Conservation (phyloP, 1,140 invertebrate species). For the Phymorhynchus buccinoides region DNA sequence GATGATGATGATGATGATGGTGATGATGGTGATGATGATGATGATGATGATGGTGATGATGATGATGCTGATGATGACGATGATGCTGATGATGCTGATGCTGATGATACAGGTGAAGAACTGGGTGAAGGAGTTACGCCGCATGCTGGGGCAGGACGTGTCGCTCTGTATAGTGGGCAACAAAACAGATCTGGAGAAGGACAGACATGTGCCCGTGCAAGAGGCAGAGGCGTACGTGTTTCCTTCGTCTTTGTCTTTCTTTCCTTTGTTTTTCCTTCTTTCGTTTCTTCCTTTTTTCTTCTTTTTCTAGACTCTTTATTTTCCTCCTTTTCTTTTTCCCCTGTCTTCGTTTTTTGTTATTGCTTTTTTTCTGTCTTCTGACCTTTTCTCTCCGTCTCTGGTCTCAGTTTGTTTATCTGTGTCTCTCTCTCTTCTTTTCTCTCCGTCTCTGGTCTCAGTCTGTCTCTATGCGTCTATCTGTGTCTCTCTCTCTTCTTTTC, state of each 20-base stretch:
- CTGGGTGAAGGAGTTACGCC: conserved; percentile 98
- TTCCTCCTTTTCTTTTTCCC: no score
- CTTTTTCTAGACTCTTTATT: neutral
- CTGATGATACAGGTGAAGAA: conserved; percentile 88
- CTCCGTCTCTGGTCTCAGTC: no score
- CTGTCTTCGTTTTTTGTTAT: neutral
- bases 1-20: no score
- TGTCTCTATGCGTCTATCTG: no score
- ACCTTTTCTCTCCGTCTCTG: no score
- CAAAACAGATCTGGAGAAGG: conserved; percentile 96
- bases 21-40: no score
- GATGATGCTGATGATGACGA: no score
- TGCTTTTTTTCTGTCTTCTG: conserved; percentile 9
- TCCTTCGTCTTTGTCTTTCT: neutral
- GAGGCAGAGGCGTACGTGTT: conserved; percentile 88
- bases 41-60: neutral
- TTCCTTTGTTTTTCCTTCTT: neutral
- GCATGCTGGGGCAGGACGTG: conserved; percentile 95
- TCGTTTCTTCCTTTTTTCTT: neutral
- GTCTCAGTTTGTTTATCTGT: no score
- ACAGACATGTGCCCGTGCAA: conserved; percentile 86
- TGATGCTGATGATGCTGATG: no score
- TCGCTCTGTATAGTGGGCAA: conserved; percentile 96
- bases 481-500: no score
- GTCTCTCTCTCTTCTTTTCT: no score